Percentiles rank a stretch among this genome's conserved stretches.
phyloP scores from a whole-genome alignment of 2,797 vertebrate species.

The Characodon lateralis region DNA sequence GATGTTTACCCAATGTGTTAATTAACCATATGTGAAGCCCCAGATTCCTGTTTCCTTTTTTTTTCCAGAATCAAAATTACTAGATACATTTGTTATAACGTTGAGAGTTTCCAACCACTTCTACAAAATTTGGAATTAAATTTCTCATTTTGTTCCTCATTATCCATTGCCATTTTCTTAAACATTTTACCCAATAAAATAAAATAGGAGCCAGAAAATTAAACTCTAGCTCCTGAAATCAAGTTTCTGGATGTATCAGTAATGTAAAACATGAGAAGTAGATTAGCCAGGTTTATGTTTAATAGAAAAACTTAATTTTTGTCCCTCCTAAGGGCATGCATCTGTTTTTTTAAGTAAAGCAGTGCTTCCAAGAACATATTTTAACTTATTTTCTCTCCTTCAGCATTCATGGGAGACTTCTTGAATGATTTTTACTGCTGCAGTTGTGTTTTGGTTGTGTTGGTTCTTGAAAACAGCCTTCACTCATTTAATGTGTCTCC shows the following conservation, averaged over 20 bases:
- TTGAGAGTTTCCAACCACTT: not conserved
- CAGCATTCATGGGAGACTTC: not conserved
- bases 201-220: not conserved
- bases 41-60: not conserved
- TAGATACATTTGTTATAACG: not conserved
- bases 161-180: not conserved
- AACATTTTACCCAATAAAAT: not conserved
- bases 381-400: not conserved
- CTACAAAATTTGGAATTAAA: not conserved
- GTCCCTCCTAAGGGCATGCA: not conserved
- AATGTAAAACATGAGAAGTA: not conserved
- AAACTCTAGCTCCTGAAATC: not conserved
- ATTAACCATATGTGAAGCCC: not conserved
- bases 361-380: not conserved
- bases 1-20: not conserved
- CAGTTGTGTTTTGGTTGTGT: conserved; percentile 3
- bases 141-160: not conserved
- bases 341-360: conserved; percentile 1
- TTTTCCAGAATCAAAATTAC: not conserved
- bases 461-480: conserved; percentile 19
- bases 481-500: not conserved
- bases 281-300: not conserved
- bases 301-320: not conserved
- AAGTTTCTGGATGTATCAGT: not conserved
- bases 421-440: not conserved